phyloP scores from a whole-genome alignment of 2,113 vertebrate genomes.

The Agelaius phoeniceus region DNA sequence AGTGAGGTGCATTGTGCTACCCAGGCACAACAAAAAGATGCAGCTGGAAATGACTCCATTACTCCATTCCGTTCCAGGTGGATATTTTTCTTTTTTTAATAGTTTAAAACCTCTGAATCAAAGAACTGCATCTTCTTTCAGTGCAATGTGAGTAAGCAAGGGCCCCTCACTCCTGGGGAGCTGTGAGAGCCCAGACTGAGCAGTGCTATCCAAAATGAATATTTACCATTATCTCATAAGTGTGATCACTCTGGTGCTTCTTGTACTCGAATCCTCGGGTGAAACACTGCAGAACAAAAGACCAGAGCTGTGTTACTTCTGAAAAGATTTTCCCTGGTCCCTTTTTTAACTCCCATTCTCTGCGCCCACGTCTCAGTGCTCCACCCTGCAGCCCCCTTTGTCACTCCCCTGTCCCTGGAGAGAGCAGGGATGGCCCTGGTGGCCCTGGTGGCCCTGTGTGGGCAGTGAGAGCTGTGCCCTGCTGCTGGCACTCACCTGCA shows the following conservation, averaged over 20 bases:
- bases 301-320: neutral
- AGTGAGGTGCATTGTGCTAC: neutral
- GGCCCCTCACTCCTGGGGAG: neutral
- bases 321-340: neutral
- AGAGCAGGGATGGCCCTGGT: neutral
- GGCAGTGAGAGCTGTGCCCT: neutral
- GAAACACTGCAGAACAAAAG: conserved; percentile 87
- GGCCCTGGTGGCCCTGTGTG: neutral
- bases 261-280: conserved; percentile 96
- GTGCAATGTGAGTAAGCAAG: neutral
- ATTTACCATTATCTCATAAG: conserved; percentile 97
- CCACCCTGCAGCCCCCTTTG: neutral
- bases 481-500: conserved; percentile 83
- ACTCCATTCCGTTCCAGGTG: neutral
- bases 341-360: neutral
- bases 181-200: neutral
- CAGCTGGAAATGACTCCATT: neutral
- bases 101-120: neutral
- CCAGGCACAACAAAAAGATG: neutral
- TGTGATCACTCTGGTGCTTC: conserved; percentile 96
- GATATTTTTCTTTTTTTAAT: neutral
- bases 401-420: neutral
- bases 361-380: neutral
- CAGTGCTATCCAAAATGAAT: neutral
- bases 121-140: neutral